A percentile compares a stretch with the other conserved stretches of the same genome.
Conservation (phyloP, 2,888 invertebrate species). For the Drosophila subquinaria region DNA sequence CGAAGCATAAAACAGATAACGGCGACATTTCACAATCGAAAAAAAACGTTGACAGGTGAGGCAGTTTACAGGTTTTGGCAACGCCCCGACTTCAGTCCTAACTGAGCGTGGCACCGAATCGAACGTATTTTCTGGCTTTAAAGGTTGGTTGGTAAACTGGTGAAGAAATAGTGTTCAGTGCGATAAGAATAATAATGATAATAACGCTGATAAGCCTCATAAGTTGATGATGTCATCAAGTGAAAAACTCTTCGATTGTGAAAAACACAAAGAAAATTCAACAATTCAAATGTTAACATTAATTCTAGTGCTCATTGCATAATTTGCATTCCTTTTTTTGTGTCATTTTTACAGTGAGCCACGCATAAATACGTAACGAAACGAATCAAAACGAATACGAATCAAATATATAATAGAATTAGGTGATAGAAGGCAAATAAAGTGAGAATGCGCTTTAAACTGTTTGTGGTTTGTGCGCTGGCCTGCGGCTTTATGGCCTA, state of each 20-base stretch:
- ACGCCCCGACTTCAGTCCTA: slow-evolving; percentile 79
- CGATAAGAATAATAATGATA: slow-evolving; percentile 34
- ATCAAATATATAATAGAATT: slow-evolving; percentile 18
- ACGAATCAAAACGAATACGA: slow-evolving; percentile 39
- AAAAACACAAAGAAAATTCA: slow-evolving; percentile 16
- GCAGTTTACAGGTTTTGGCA: slow-evolving; percentile 53
- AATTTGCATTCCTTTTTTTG: slow-evolving; percentile 29
- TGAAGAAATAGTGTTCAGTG: slow-evolving; percentile 47
- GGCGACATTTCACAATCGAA: slow-evolving; percentile 74
- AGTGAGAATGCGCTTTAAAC: slow-evolving; percentile 80
- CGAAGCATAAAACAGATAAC: slow-evolving; percentile 64
- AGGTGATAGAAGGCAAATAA: background rate
- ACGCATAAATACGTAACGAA: slow-evolving; percentile 46
- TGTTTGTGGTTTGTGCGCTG: slow-evolving; percentile 76
- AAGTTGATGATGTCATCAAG: slow-evolving; percentile 79
- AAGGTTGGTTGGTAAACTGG: slow-evolving; percentile 57
- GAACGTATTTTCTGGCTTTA: slow-evolving; percentile 75
- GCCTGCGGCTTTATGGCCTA: slow-evolving; percentile 74
- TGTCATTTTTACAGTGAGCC: slow-evolving; percentile 65
- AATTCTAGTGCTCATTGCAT: slow-evolving; percentile 26
- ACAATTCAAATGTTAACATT: background rate
- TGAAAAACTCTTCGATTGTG: slow-evolving; percentile 42
- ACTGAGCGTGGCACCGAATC: slow-evolving; percentile 75
- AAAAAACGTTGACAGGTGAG: slow-evolving; percentile 55
- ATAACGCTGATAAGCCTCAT: slow-evolving; percentile 63